Evolutionary conservation across 1,140 invertebrate species (phyloP), one percentile per base, ranked within the genome.

Genomic region (Drosophila tristis): DNA sequence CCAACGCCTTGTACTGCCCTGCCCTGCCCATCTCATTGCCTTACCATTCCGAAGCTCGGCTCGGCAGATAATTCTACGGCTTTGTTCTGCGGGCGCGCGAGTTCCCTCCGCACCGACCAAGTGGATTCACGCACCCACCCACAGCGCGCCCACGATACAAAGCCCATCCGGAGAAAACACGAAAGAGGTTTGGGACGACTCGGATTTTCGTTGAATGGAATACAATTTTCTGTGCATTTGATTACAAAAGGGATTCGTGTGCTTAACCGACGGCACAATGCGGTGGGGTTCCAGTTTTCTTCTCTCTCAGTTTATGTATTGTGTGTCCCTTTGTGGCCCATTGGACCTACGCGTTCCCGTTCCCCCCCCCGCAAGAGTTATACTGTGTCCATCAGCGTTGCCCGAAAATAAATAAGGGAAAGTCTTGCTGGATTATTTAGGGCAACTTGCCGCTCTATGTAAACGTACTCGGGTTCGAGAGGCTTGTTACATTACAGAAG

Each of bases 191-290:
- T 85, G 82, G 73, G 82, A 77, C 67, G 26, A 75, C 64, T 43
- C 39, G 65, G 45, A 68, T 77, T 77, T 80, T 60, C 66, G 43
- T 68, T 70, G 61, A 76, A 76, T 70, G 70, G 81, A 86, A 85
- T 71, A 86, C 70, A 86, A 87, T 81, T 85, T 85, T 86, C 82
- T 87, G 68, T 81, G 81, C 82, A 85, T 85, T 85, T 85, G 81
- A 85, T 85, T 87, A 85, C 81, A 85, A 85, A 85, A 81, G 81
- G 82, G 81, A 85, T 78, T 87, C 82, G 78, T 80, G 81, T 84
- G 81, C 82, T 84, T 81, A 78, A 86, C 71, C 72, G 68, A 54
- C 67, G 62, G 61, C 75, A 84, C 72, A 82, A 82, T 67, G 67
- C 31, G 31, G 31, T 4, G 31, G 3, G 8, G 31, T 3, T 9